These are phyloP conservation scores for Reticulitermes speratus DNA, from an alignment of 1,140 invertebrate genomes.

Conservation along the genomic window DNA sequence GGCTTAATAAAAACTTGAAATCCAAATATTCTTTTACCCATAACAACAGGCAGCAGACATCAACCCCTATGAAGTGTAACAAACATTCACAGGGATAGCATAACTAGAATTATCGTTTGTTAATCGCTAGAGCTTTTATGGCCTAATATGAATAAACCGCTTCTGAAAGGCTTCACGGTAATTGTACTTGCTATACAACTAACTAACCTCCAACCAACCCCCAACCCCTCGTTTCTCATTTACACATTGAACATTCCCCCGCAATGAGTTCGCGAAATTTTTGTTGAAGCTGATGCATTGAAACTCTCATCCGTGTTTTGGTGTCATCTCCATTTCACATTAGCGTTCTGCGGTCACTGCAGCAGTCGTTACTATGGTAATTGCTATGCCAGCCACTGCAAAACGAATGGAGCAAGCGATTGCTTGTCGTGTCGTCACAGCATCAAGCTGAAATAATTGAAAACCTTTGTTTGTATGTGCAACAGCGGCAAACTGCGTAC, in stretches of 20 bases:
- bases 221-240: not conserved
- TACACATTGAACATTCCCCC: not conserved
- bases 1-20: not conserved
- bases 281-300: constrained; percentile 15
- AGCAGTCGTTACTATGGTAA: constrained; percentile 15
- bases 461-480: not conserved
- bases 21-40: not conserved
- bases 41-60: not conserved
- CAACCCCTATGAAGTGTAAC: not conserved
- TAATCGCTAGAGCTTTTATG: not conserved
- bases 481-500: not conserved
- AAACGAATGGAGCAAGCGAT: not conserved
- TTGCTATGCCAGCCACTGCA: constrained; percentile 13
- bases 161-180: not conserved
- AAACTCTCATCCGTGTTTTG: constrained; percentile 14
- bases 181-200: not conserved
- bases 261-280: constrained; percentile 4
- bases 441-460: not conserved
- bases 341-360: not conserved
- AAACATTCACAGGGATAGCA: not conserved
- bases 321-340: constrained; percentile 7
- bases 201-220: not conserved
- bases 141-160: not conserved
- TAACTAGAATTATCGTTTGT: not conserved
- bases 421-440: not conserved